phyloP scores from a whole-genome alignment of 2,797 vertebrate genomes.

The Alauda arvensis region DNA sequence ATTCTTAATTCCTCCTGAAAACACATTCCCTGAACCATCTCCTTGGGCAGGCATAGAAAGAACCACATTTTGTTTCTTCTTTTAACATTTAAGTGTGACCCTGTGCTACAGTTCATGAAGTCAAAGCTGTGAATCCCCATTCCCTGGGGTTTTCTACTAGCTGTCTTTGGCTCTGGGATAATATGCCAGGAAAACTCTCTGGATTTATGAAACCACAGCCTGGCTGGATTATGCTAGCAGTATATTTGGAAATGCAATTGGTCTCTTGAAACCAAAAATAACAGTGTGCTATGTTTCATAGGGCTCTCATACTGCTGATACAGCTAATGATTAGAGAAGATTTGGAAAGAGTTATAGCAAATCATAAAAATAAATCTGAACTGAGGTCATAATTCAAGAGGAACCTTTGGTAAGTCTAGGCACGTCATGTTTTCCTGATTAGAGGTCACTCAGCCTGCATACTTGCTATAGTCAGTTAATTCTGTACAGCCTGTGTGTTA shows the following conservation, averaged over 20 bases:
- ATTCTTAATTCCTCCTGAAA: neutral
- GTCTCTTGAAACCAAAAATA: constrained; percentile 59
- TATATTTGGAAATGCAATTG: constrained; percentile 51
- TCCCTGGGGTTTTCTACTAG: constrained; percentile 18
- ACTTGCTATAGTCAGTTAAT: neutral
- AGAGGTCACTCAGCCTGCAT: constrained; percentile 14
- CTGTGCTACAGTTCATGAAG: constrained; percentile 6
- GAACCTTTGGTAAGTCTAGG: constrained; percentile 3
- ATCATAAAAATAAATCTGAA: constrained; percentile 45
- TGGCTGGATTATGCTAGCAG: constrained; percentile 39
- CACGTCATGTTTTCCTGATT: neutral
- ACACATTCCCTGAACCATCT: neutral
- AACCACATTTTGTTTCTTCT: neutral
- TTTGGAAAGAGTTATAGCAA: constrained; percentile 39
- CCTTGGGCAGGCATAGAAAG: neutral
- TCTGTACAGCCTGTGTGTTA: neutral
- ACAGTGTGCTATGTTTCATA: constrained; percentile 9
- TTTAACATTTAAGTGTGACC: neutral
- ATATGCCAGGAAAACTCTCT: constrained; percentile 28
- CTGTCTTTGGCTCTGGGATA: constrained; percentile 39
- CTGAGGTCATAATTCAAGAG: constrained; percentile 37
- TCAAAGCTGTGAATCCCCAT: constrained; percentile 21
- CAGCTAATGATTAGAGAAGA: constrained; percentile 49
- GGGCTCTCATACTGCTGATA: constrained; percentile 32
- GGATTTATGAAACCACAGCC: constrained; percentile 54